A percentile compares a stretch with the other conserved stretches of the same genome.
Evolutionary conservation across 2,797 vertebrate species (phyloP).

Genomic region (Sphenodon punctatus): DNA sequence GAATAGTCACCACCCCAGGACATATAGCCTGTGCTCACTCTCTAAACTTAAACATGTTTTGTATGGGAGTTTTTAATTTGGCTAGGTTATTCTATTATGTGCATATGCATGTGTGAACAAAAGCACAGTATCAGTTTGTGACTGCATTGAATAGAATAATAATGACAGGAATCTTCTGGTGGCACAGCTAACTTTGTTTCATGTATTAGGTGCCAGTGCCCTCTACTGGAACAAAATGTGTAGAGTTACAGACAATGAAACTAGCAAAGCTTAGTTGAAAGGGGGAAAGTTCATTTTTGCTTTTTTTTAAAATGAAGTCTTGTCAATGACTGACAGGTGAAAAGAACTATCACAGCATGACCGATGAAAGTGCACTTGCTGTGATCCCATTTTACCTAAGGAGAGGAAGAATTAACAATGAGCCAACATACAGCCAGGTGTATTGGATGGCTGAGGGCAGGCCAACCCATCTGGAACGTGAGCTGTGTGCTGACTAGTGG

Average conservation of each 20-base stretch:
- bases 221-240: neutral
- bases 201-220: neutral
- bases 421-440: too few relatives aligned
- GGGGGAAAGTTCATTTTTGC: fast-evolving
- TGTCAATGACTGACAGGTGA: neutral
- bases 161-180: neutral
- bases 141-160: neutral
- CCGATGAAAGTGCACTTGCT: fast-evolving
- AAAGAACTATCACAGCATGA: neutral
- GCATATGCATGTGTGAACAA: too few relatives aligned
- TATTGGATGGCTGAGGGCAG: neutral
- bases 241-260: fast-evolving
- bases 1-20: fast-evolving
- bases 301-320: neutral
- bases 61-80: neutral
- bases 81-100: fast-evolving
- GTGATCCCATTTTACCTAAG: neutral
- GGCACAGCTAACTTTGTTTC: too few relatives aligned
- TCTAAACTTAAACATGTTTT: too few relatives aligned
- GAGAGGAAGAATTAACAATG: neutral
- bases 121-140: too few relatives aligned
- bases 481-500: neutral
- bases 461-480: neutral
- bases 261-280: too few relatives aligned
- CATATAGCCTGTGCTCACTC: too few relatives aligned